These are phyloP conservation scores for Phymatocera aterrima DNA, from an alignment of 2,888 invertebrate genomes.

Conservation along the genomic window DNA sequence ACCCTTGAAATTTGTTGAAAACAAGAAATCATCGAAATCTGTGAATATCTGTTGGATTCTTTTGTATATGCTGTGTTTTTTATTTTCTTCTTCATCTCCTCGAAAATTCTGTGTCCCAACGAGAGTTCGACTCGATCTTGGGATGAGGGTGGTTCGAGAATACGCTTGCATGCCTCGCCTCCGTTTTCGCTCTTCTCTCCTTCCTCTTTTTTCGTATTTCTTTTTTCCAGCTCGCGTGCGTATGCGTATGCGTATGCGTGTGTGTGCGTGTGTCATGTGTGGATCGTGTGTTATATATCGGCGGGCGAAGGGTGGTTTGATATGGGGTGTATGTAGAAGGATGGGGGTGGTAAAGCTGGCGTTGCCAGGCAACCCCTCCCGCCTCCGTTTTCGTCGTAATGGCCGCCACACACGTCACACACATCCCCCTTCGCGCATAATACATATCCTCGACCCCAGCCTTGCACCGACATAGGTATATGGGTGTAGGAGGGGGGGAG, in stretches of 20 bases:
- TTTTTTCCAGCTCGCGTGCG: background rate
- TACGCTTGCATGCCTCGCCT: background rate
- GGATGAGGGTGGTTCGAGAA: background rate
- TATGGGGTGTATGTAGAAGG: constrained; percentile 49
- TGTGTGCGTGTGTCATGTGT: constrained; percentile 34
- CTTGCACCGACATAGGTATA: constrained; percentile 50
- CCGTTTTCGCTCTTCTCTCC: background rate
- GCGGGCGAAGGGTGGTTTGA: background rate
- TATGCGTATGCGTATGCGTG: background rate
- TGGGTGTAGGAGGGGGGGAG: too few relatives aligned
- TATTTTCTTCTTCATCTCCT: too few relatives aligned
- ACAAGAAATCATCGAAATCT: too few relatives aligned
- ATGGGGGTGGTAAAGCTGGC: constrained; percentile 55
- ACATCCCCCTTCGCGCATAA: constrained; percentile 66
- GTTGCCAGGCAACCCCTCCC: constrained; percentile 72
- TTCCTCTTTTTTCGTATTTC: background rate
- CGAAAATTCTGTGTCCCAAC: too few relatives aligned
- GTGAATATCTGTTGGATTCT: too few relatives aligned
- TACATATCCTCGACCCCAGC: constrained; percentile 61
- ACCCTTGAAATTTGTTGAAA: too few relatives aligned
- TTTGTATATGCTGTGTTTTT: too few relatives aligned
- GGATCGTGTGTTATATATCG: constrained; percentile 33
- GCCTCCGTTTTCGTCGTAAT: constrained; percentile 55
- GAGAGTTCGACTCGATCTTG: too few relatives aligned
- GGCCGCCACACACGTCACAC: constrained; percentile 65